phyloP scores from a whole-genome alignment of 2,113 vertebrate genomes.

The Laticauda colubrina region DNA sequence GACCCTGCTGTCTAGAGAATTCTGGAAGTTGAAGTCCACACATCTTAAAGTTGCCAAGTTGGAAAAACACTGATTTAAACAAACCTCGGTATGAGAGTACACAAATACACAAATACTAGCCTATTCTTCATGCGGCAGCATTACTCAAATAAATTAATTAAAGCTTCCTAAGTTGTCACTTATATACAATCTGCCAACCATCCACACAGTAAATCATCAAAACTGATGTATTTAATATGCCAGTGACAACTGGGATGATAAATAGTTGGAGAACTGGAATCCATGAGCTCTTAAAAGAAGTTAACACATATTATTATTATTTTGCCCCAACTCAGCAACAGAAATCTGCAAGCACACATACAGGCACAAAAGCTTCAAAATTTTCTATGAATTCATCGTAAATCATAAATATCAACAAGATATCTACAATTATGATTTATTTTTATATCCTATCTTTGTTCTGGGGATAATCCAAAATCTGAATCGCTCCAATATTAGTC shows the following conservation, averaged over 20 bases:
- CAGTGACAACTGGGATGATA: constrained; percentile 16
- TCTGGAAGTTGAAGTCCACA: neutral
- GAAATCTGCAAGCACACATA: neutral
- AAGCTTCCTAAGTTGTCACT: constrained; percentile 18
- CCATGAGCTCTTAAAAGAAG: constrained; percentile 36
- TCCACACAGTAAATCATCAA: constrained; percentile 21
- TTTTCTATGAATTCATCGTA: neutral
- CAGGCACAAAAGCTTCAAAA: neutral
- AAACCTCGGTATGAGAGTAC: neutral
- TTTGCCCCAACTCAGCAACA: neutral
- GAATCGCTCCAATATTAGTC: neutral
- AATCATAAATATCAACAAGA: neutral
- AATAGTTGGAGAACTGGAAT: constrained; percentile 7
- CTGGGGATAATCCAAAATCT: neutral
- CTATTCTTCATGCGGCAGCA: constrained; percentile 2
- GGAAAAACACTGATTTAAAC: neutral
- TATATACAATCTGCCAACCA: constrained; percentile 9
- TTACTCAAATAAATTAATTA: constrained; percentile 9
- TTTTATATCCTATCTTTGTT: neutral
- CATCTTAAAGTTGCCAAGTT: neutral
- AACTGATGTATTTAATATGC: constrained; percentile 28
- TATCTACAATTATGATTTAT: neutral
- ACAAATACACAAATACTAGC: neutral
- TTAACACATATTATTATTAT: neutral
- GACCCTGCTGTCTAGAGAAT: neutral